Conservation (phyloP, 2,113 vertebrate genomes). For the Solenodon paradoxus region DNA sequence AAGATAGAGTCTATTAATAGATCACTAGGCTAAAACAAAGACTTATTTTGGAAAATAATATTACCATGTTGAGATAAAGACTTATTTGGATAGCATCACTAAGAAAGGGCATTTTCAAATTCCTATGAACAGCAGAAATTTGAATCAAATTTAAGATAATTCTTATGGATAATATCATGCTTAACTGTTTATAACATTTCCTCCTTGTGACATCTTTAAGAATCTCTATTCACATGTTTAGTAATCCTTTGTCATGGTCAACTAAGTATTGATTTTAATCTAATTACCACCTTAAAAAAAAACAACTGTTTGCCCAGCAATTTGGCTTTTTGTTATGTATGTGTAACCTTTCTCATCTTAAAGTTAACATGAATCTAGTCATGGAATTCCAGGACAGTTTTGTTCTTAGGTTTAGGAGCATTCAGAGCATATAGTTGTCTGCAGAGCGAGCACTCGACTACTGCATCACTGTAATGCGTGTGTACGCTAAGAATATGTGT, state of each 20-base stretch:
- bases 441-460: too few species aligned
- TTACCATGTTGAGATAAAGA: neutral
- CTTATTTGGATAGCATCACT: neutral
- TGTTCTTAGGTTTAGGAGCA: neutral
- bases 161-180: neutral
- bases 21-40: neutral
- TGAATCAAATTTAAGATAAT: neutral
- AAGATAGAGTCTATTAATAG: neutral
- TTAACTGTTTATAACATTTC: neutral
- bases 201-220: neutral
- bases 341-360: neutral
- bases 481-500: too few species aligned
- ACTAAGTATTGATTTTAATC: neutral
- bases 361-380: neutral
- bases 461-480: too few species aligned
- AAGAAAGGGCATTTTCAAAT: neutral
- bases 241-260: neutral
- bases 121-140: neutral
- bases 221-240: neutral
- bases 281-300: too few species aligned
- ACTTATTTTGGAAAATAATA: neutral
- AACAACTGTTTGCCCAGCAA: too few species aligned
- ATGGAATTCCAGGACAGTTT: neutral
- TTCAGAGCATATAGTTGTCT: neutral
- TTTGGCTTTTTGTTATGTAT: neutral